Evolutionary conservation across 2,113 vertebrate species (phyloP), one percentile per base, ranked within the genome.

Genomic region (Sardina pilchardus): DNA sequence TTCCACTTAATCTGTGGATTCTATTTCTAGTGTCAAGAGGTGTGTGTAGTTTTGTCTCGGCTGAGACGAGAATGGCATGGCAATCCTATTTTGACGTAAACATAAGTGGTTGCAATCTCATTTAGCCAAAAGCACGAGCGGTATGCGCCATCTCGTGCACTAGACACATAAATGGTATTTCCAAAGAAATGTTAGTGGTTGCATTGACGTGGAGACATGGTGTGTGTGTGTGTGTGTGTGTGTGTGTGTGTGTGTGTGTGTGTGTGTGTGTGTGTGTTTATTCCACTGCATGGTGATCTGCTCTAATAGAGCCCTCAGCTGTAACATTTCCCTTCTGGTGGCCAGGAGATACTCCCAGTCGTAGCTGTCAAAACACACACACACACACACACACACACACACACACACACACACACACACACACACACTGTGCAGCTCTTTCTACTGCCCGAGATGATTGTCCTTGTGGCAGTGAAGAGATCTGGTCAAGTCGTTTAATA

Each of bases 401-500:
- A 71, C 63, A 71, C 26, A 34, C 26, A 30, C 26, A 12, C n/a
- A 71, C 26, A 71, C 26, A 71, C n/a, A 71, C 63, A 71, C 63
- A 30, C 63, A 71, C 63, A 71, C 26, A 34, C 26, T 1, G 71
- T 78, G 71, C 30, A 78, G 30, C 30, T 12, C 71, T 36, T 78
- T 17, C 16, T 1, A 78, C 71, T 39, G 71, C 71, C 30, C 71
- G 39, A 78, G 71, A 78, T 78, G 71, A 30, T 34, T 17, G 30
- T 34, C 71, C 71, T 34, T 36, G 30, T 78, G 30, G 71, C 71
- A 78, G 71, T 4, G 30, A 17, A 34, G 71, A 78, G 71, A 78
- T 78, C 71, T 78, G 71, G 71, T 78, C 71, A 78, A 78, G 71
- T 12, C 71, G 34, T 34, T 78, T 78, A 78, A 78, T 78, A 78